phyloP scores from a whole-genome alignment of 2,888 invertebrate genomes.

The Gastrophysa polygoni region DNA sequence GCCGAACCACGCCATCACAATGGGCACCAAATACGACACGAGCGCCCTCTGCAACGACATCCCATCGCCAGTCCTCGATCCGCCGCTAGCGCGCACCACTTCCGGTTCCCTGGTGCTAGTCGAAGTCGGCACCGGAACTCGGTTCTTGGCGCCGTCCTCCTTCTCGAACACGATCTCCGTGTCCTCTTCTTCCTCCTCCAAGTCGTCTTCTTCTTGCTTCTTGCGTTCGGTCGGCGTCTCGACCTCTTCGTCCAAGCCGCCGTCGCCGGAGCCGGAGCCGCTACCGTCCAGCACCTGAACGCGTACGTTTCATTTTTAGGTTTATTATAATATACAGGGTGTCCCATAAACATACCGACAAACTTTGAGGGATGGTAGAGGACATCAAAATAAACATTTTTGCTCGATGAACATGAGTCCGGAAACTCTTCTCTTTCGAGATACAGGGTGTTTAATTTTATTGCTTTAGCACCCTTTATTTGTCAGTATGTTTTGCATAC shows the following conservation, averaged over 20 bases:
- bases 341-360: too few species aligned
- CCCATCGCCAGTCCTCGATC: slow-evolving; percentile 2
- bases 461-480: too few species aligned
- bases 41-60: slow-evolving; percentile 67
- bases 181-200: slow-evolving; percentile 25
- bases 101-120: slow-evolving; percentile 44
- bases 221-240: slow-evolving; percentile 28
- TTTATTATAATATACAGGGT: too few species aligned
- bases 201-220: slow-evolving; percentile 41
- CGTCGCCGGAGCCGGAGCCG: slow-evolving; percentile 54
- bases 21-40: slow-evolving; percentile 77
- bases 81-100: slow-evolving; percentile 32
- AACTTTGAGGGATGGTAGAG: too few species aligned
- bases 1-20: slow-evolving; percentile 86
- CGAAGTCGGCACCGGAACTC: slow-evolving; percentile 28
- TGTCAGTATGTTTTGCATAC: too few species aligned
- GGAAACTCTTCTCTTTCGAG: too few species aligned
- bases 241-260: slow-evolving; percentile 59
- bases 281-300: slow-evolving; percentile 52
- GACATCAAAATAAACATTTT: too few species aligned
- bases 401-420: too few species aligned
- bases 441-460: too few species aligned
- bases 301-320: too few species aligned
- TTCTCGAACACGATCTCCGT: slow-evolving; percentile 24
- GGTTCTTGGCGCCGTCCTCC: slow-evolving; percentile 21